A percentile compares a stretch with the other conserved stretches of the same genome.
Conservation (phyloP, 2,888 invertebrate genomes). For the Machimus atricapillus region DNA sequence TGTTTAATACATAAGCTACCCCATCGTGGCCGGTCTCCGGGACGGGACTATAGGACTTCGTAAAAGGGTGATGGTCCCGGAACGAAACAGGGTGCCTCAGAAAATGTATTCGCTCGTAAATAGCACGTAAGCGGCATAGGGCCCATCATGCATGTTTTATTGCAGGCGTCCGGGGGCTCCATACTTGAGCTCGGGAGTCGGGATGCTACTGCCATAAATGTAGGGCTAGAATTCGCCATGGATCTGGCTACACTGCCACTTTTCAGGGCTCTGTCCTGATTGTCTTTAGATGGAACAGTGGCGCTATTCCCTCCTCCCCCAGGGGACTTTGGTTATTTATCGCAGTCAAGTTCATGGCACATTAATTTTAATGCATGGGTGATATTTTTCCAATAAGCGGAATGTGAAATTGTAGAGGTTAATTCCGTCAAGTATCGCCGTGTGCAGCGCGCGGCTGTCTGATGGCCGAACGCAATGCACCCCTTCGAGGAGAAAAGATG, state of each 20-base stretch:
- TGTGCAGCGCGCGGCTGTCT: neutral
- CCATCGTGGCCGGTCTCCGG: neutral
- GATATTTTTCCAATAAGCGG: slow-evolving; percentile 37
- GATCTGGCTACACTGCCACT: neutral
- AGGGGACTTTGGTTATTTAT: neutral
- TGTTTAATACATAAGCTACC: slow-evolving; percentile 30
- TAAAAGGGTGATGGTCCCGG: neutral
- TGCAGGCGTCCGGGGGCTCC: neutral
- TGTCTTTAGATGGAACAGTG: neutral
- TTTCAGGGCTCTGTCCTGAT: slow-evolving; percentile 5
- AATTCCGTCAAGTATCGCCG: slow-evolving; percentile 22
- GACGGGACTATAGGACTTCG: neutral
- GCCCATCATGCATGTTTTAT: slow-evolving; percentile 26
- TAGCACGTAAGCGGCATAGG: slow-evolving; percentile 1
- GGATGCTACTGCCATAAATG: neutral
- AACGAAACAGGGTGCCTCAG: neutral
- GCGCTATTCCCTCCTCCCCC: neutral
- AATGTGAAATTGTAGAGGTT: slow-evolving; percentile 20
- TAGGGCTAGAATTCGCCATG: neutral
- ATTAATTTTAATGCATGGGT: slow-evolving; percentile 37
- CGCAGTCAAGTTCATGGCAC: slow-evolving; percentile 32
- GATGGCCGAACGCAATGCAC: neutral
- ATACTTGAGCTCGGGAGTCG: neutral
- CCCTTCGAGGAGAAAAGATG: neutral
- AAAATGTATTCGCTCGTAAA: neutral